phyloP scores from a whole-genome alignment of 2,113 vertebrate species.

The Carassius gibelio region DNA sequence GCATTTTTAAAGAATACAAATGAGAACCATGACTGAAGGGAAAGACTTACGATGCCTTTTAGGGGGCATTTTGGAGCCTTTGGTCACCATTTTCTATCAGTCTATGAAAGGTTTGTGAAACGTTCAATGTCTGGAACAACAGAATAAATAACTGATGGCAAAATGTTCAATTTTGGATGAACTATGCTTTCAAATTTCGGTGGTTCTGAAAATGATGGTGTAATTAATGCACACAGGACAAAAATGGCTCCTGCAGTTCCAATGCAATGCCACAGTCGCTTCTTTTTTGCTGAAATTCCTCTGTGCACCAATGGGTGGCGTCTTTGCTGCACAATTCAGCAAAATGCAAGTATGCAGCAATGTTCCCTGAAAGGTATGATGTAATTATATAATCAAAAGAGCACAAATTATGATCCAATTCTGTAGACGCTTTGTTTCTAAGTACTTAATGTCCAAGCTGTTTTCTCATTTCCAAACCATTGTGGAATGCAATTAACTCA shows the following conservation, averaged over 20 bases:
- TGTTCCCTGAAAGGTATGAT: conserved; percentile 53
- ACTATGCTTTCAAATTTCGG: background rate
- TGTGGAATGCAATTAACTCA: conserved; percentile 3
- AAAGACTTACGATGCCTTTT: background rate
- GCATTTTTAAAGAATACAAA: background rate
- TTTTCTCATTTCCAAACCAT: conserved; percentile 7
- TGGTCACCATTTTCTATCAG: background rate
- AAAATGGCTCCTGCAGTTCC: conserved; percentile 9
- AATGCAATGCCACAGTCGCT: background rate
- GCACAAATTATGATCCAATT: conserved; percentile 33
- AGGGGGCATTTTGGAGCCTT: background rate
- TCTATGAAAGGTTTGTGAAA: background rate
- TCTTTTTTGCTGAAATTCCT: conserved; percentile 20
- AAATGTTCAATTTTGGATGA: background rate
- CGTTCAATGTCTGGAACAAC: background rate
- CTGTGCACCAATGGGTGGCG: conserved; percentile 47
- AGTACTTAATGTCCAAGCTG: conserved; percentile 29
- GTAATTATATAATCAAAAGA: conserved; percentile 63
- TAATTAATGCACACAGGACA: background rate
- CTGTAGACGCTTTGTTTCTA: conserved; percentile 25
- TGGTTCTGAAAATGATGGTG: background rate
- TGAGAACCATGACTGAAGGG: background rate
- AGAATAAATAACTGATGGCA: background rate
- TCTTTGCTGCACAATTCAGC: conserved; percentile 10
- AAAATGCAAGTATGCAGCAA: conserved; percentile 7